Evolutionary conservation across 2,888 invertebrate genomes (phyloP).

Genomic region (Machimus rusticus): DNA sequence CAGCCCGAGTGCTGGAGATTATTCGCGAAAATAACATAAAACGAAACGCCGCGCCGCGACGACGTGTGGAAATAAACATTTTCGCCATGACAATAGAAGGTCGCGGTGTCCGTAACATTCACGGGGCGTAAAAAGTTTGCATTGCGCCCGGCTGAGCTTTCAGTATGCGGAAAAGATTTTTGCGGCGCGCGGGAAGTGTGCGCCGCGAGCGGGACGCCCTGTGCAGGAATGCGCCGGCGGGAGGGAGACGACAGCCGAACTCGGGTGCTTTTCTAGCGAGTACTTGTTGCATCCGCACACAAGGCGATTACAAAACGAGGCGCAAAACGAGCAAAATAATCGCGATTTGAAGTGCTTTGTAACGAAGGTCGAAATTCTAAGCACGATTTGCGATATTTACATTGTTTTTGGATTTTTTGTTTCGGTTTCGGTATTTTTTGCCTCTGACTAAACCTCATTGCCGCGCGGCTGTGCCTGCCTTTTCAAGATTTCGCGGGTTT

Average conservation of each 20-base stretch:
- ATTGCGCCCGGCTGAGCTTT: slow-evolving; percentile 37
- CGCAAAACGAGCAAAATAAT: neutral
- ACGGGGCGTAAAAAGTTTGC: slow-evolving; percentile 19
- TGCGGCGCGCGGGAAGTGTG: neutral
- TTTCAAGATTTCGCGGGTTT: slow-evolving; percentile 2
- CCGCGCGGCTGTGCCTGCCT: neutral
- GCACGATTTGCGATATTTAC: slow-evolving; percentile 49
- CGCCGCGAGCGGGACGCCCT: neutral
- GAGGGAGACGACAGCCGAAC: neutral
- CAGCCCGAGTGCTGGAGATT: neutral
- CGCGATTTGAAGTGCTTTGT: slow-evolving; percentile 49
- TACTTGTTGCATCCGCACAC: slow-evolving; percentile 1
- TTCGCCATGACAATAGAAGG: slow-evolving; percentile 37
- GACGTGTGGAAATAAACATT: slow-evolving; percentile 17
- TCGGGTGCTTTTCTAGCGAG: neutral
- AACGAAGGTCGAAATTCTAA: slow-evolving; percentile 52
- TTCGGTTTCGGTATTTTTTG: neutral
- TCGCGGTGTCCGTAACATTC: slow-evolving; percentile 28
- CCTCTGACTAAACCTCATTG: neutral
- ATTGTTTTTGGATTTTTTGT: slow-evolving; percentile 23
- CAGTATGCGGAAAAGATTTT: slow-evolving; percentile 37
- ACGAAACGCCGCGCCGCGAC: neutral
- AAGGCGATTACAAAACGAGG: slow-evolving; percentile 47
- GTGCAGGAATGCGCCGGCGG: neutral
- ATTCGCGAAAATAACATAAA: neutral